Base-by-base conservation (phyloP, 2,888 invertebrate genomes). In the Mythimna albipuncta region DNA sequence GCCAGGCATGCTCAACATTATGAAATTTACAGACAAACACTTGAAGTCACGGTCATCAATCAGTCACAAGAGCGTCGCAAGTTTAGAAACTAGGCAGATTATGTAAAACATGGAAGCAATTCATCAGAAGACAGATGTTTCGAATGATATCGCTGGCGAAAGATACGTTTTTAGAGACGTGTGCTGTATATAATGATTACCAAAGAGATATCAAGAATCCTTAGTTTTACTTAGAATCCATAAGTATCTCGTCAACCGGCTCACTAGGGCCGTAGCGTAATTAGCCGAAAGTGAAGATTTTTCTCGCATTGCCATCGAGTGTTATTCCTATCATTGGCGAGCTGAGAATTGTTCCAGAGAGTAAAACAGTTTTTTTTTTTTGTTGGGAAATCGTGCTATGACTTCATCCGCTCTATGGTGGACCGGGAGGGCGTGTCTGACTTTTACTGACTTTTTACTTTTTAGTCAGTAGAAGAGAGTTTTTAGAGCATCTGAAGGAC, bases 81-180 rank as follows among this genome's bases (percentile, higher is more conserved):
- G 68, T 79, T 73, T 74, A 59, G 64, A 72, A 77, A 61, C 66
- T 71, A 69, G 64, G 68, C 62, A 81, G 85, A 87, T 89, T 90
- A 89, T 89, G 89, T 83, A 86, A 87, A 87, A 81, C 72, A 84
- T 64, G 76, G 80, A 61, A 32, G 66, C 72, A 83, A 88, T 88
- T 85, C 79, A 78, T 80, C 71, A 80, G 69, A 81, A 76, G 85
- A 84, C 90, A 91, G 90, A 87, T 91, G 90, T 87, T 77, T 69
- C 16, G 32, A 89, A 89, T 69, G 82, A 81, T 44, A 61, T 50
- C 16, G 41, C 35, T 79, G 47, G 69, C 59, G 54, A 21, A 61
- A 16, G 19, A 64, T 41, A 52, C 16, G 21, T 50, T 26, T 16
- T 26, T 38, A 55, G 21, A 61, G 26, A 59, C 63, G 63, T 59